Conservation (phyloP, 2,113 vertebrate species). For the Papio anubis region DNA sequence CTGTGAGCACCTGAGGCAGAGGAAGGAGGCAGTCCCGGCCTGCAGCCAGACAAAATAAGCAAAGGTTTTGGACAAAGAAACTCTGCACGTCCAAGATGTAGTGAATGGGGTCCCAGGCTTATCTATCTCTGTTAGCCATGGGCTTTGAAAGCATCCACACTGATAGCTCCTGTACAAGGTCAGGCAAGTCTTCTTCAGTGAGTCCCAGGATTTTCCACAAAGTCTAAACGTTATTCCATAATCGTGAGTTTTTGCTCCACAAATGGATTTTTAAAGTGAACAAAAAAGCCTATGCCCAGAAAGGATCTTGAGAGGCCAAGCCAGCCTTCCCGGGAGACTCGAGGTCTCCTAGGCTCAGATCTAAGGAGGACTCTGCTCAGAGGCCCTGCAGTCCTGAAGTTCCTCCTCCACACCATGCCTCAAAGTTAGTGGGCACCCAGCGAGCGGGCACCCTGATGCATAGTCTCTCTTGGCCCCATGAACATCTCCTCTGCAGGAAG, state of each 20-base stretch:
- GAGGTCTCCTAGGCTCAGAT: background rate
- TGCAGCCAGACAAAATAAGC: slow-evolving; percentile 1
- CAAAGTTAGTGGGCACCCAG: background rate
- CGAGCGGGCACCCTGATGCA: background rate
- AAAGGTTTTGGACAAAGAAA: slow-evolving; percentile 43
- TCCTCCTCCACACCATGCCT: background rate
- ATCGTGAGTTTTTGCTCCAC: background rate
- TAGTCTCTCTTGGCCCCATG: background rate
- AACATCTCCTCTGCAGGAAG: background rate
- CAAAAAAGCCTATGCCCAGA: background rate
- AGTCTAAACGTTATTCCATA: background rate
- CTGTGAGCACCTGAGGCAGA: background rate
- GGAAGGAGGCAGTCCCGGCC: background rate
- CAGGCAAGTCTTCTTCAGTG: background rate
- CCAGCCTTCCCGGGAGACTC: background rate
- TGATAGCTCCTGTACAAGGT: background rate
- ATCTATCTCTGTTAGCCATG: background rate
- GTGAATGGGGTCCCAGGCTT: background rate
- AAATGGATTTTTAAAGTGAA: background rate
- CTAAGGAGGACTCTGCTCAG: background rate
- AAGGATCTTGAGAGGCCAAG: background rate
- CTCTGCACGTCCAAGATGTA: background rate
- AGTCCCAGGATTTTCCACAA: background rate
- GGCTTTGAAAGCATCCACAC: background rate
- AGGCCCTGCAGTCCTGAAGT: background rate